Evolutionary conservation across 2,888 invertebrate genomes (phyloP).

Genomic region (Theristus sp.): DNA sequence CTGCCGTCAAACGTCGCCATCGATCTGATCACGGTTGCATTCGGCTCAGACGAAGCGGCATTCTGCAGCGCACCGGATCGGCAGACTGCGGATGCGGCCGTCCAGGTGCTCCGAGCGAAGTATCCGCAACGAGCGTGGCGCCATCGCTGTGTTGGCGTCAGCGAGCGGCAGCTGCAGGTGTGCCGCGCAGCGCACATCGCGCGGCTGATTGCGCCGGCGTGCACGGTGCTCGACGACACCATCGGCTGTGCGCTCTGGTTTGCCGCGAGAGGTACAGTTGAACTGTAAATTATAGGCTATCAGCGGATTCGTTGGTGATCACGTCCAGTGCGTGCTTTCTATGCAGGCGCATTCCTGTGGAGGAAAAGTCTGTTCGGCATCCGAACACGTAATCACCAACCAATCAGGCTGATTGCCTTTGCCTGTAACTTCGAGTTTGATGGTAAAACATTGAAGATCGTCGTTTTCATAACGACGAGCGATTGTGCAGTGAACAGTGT

Average conservation of each 20-base stretch:
- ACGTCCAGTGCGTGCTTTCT: no score
- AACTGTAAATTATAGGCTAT: constrained; percentile 39
- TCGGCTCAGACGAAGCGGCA: not conserved
- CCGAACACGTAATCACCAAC: no score
- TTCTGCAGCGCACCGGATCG: not conserved
- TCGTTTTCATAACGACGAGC: no score
- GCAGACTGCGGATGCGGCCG: not conserved
- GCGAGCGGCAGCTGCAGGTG: not conserved
- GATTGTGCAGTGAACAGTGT: no score
- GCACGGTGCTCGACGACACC: constrained; percentile 80
- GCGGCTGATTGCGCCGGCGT: constrained; percentile 42
- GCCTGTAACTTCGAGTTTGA: no score
- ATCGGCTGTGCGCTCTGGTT: constrained; percentile 82
- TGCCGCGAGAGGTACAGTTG: no score
- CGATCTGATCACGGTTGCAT: not conserved
- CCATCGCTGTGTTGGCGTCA: not conserved
- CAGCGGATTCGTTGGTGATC: no score
- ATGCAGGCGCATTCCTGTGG: no score
- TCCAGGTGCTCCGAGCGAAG: not conserved
- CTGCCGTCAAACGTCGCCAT: not conserved
- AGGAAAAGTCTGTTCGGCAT: no score
- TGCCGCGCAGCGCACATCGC: not conserved
- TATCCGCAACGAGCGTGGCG: not conserved
- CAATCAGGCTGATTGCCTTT: no score
- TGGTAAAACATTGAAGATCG: no score